Evolutionary conservation across 2,888 invertebrate species (phyloP).

Genomic region (Apocheima hispidaria): DNA sequence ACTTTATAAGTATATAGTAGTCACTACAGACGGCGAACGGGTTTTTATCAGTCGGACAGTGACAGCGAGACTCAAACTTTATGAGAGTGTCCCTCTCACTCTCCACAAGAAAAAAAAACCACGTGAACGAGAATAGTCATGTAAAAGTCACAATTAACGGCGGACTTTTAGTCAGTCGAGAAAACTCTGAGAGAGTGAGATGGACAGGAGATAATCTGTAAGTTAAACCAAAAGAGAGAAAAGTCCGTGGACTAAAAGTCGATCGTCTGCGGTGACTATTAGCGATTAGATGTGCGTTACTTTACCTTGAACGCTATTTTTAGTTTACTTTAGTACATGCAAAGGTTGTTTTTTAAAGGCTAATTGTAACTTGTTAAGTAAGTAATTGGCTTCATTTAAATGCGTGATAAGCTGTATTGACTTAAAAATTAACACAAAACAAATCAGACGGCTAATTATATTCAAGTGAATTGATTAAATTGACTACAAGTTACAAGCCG

Average conservation of each 20-base stretch:
- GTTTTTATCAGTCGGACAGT: too few species aligned
- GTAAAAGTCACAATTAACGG: too few species aligned
- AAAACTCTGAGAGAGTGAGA: not conserved
- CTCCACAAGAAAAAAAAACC: too few species aligned
- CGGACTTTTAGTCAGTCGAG: too few species aligned
- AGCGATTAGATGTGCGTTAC: conserved; percentile 19
- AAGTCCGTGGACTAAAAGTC: not conserved
- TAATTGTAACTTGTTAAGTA: conserved; percentile 18
- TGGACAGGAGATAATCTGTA: not conserved
- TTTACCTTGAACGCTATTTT: conserved; percentile 31
- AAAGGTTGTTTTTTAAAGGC: conserved; percentile 13
- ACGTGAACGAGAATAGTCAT: too few species aligned
- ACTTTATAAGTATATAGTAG: too few species aligned
- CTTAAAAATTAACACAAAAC: not conserved
- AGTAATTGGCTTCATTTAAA: conserved; percentile 10
- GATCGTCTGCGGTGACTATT: not conserved
- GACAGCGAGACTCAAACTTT: too few species aligned
- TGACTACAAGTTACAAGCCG: too few species aligned
- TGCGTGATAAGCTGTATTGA: not conserved
- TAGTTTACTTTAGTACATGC: conserved; percentile 13
- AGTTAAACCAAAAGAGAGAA: not conserved
- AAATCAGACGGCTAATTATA: not conserved
- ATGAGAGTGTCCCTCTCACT: too few species aligned
- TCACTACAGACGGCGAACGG: too few species aligned
- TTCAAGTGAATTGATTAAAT: not conserved